Percentiles rank a stretch among this genome's conserved stretches.
Conservation (phyloP, 2,888 invertebrate species). For the Junonia oenone region DNA sequence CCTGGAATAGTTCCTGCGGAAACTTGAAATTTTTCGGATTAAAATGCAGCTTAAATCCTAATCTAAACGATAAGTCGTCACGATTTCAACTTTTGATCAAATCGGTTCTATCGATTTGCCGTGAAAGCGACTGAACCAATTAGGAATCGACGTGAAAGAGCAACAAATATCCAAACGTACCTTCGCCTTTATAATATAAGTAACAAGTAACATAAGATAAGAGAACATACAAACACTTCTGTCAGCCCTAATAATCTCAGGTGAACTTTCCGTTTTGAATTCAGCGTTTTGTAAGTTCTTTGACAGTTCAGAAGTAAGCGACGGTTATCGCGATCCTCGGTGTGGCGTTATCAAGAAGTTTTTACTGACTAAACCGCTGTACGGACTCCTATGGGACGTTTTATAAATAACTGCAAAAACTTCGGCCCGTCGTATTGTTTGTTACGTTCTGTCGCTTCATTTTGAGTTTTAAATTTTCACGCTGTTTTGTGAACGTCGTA, state of each 20-base stretch:
- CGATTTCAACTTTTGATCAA: too few relatives aligned
- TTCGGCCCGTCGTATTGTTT: slow-evolving; percentile 2
- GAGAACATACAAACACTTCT: not conserved
- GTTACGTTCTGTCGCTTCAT: not conserved
- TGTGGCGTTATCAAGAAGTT: slow-evolving; percentile 8
- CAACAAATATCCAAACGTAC: too few relatives aligned
- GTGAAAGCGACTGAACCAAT: too few relatives aligned
- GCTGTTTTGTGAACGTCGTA: too few relatives aligned
- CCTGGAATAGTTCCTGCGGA: too few relatives aligned
- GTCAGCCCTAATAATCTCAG: slow-evolving; percentile 20
- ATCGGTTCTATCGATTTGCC: too few relatives aligned
- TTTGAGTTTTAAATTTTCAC: not conserved
- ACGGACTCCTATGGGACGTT: slow-evolving; percentile 6
- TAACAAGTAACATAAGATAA: too few relatives aligned
- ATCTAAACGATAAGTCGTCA: too few relatives aligned
- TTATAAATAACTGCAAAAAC: slow-evolving; percentile 12
- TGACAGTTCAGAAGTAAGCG: slow-evolving; percentile 14
- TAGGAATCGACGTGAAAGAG: too few relatives aligned
- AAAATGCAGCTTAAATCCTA: too few relatives aligned
- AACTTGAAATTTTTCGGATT: too few relatives aligned
- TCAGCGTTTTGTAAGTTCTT: slow-evolving; percentile 21
- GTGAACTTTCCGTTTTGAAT: slow-evolving; percentile 14
- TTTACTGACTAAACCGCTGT: slow-evolving; percentile 14
- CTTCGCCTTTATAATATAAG: too few relatives aligned
- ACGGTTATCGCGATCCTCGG: slow-evolving; percentile 19